Evolutionary conservation across 2,797 vertebrate genomes (phyloP), one percentile per base, ranked within the genome.

Genomic region (Channa striata): DNA sequence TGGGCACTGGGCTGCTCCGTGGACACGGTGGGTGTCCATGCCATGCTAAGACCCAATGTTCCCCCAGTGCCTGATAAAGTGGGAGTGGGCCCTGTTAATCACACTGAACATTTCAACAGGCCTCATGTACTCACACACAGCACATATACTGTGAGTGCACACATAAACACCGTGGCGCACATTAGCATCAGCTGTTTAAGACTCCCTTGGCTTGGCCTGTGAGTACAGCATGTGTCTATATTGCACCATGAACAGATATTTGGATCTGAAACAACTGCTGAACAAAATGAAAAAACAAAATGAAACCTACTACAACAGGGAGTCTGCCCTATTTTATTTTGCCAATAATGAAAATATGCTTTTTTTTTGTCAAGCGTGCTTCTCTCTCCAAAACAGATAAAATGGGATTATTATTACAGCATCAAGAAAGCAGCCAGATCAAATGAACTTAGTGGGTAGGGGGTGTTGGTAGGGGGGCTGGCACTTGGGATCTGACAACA

Each of bases 401-500:
- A 87, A 87, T 62, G 58, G 84, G 88, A 88, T 89, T 90, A 95
- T 95, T 95, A 94, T 92, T 89, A 94, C 87, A 78, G 79, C 92
- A 90, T 92, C 91, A 91, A 89, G 91, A 93, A 90, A 84, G 89
- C 94, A 94, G 93, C 90, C 85, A 83, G 94, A 95, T 95, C 88
- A 95, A 94, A 96, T 95, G 94, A 95, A 93, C 92, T 91, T 95
- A 80, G 85, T 21, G 90, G 90, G 91, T 82, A 91, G 80, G 81
- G 85, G 82, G 85, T 81, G 82, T 77, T 78, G 70, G 85, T 76
- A 71, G 84, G 88, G 87, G 90, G 93, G 90, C 81, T 93, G 93
- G 91, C 94, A 95, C 93, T 94, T 89, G 94, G 95, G 95, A 95
- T 95, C 89, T 85, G 89, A 93, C 93, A 94, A 96, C 93, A 96